Evolutionary conservation across 2,797 vertebrate species (phyloP), one percentile per base, ranked within the genome.

Genomic region (Lepus oiostolus): DNA sequence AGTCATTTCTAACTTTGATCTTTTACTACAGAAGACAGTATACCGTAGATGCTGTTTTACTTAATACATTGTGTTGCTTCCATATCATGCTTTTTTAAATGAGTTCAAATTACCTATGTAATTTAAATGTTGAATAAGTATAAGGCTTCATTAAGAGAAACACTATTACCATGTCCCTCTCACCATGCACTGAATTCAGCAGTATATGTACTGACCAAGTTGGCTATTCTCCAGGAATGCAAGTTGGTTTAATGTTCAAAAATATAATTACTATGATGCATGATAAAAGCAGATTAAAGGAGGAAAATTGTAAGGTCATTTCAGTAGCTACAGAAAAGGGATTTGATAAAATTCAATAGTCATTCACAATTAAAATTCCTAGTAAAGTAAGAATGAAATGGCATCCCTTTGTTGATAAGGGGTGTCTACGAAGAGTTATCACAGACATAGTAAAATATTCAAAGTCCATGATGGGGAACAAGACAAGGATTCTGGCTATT

Each of bases 331-430:
- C 14, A 70, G 35, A 74, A 90, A 96, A 92, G 60, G 47, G 7
- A 93, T 92, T 86, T 94, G 67, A 80, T 90, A 67, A 93, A 91
- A 93, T 93, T 88, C 32, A 93, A 2, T 17, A 85, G 89, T 8
- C 21, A 4, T 50, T 94, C 62, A 42, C 85, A 28, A 83, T 65
- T 85, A 86, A 88, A 93, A 86, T 28, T 82, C n/a, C 65, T 82
- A 90, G 35, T 42, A 91, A 74, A 80, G 14, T 71, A 93, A 82
- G 26, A 83, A 38, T 60, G 58, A 7, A 83, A 52, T 85, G 35
- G 47, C 62, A 9, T 91, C 70, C 13, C 63, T 86, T 95, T 72
- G 86, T 77, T 47, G 65, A 26, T 93, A 81, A 90, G 87, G 32
- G 1, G 0, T 52, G 68, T 68, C 13, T 91, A 47, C 9, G 67